A percentile compares a stretch with the other conserved stretches of the same genome.
phyloP scores from a whole-genome alignment of 1,140 invertebrate genomes.

The Phortica variegata region DNA sequence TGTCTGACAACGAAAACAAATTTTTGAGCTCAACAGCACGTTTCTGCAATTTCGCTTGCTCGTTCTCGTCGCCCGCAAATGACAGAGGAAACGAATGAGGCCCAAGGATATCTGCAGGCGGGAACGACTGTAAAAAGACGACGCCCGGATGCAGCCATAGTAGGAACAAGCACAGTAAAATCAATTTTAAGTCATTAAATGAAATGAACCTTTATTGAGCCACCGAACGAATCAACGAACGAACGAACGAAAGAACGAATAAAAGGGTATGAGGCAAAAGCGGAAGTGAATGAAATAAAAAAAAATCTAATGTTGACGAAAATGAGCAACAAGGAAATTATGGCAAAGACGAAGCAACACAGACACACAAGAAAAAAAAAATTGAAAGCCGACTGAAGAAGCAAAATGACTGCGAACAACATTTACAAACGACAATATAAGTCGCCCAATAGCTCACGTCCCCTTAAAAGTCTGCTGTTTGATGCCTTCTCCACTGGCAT shows the following conservation, averaged over 20 bases:
- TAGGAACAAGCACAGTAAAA: conserved; percentile 31
- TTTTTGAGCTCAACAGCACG: conserved; percentile 28
- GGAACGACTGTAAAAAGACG: background rate
- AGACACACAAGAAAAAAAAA: too few relatives aligned
- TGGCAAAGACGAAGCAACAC: too few relatives aligned
- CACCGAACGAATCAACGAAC: background rate
- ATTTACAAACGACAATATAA: too few relatives aligned
- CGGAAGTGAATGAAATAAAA: background rate
- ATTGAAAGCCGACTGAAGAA: too few relatives aligned
- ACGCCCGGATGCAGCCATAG: background rate
- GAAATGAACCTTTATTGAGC: conserved; percentile 53
- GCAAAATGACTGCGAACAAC: too few relatives aligned
- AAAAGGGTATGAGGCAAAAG: too few relatives aligned
- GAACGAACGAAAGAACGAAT: background rate
- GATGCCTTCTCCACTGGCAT: too few relatives aligned
- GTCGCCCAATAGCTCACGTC: too few relatives aligned
- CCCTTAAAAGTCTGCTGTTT: too few relatives aligned
- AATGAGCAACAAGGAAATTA: too few relatives aligned
- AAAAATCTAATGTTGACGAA: too few relatives aligned
- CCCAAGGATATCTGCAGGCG: conserved; percentile 19
- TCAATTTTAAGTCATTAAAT: conserved; percentile 57
- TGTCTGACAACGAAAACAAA: conserved; percentile 14
- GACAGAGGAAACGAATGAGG: conserved; percentile 10
- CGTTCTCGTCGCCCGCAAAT: too few relatives aligned
- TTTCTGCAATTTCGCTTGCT: conserved; percentile 43